Conservation (phyloP, 2,797 vertebrate genomes). For the Garrulus glandarius region DNA sequence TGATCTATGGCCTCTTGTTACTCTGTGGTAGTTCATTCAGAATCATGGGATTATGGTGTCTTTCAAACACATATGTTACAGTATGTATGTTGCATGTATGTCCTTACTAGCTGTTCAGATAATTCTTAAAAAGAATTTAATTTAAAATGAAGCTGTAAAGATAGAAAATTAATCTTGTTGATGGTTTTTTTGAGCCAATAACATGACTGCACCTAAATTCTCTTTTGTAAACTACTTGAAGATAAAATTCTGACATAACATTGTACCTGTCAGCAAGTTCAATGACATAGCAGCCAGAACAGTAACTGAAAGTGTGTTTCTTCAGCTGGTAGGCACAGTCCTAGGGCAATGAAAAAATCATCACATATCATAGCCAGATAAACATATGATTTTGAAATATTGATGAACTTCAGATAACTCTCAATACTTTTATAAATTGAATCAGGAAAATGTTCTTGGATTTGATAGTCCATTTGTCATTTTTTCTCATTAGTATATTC, state of each 20-base stretch:
- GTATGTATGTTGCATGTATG: background rate
- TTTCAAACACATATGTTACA: background rate
- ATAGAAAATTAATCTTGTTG: background rate
- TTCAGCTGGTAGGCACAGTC: background rate
- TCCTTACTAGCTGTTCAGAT: background rate
- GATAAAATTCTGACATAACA: background rate
- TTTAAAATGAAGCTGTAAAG: background rate
- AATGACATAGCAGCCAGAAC: rapidly evolving
- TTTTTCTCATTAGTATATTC: background rate
- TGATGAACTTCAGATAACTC: background rate
- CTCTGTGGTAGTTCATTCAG: background rate
- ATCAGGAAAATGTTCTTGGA: background rate
- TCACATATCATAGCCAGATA: background rate
- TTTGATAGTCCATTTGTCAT: background rate
- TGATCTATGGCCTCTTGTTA: background rate
- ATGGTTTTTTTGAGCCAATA: background rate
- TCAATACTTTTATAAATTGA: background rate
- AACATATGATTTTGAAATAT: background rate
- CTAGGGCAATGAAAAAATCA: background rate
- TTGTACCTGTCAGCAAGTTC: background rate
- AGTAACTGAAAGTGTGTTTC: background rate
- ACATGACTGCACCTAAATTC: background rate
- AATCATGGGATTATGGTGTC: background rate
- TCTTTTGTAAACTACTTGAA: background rate
- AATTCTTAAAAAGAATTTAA: background rate